Evolutionary conservation across 2,113 vertebrate genomes (phyloP).

Genomic region (Marmota monax): DNA sequence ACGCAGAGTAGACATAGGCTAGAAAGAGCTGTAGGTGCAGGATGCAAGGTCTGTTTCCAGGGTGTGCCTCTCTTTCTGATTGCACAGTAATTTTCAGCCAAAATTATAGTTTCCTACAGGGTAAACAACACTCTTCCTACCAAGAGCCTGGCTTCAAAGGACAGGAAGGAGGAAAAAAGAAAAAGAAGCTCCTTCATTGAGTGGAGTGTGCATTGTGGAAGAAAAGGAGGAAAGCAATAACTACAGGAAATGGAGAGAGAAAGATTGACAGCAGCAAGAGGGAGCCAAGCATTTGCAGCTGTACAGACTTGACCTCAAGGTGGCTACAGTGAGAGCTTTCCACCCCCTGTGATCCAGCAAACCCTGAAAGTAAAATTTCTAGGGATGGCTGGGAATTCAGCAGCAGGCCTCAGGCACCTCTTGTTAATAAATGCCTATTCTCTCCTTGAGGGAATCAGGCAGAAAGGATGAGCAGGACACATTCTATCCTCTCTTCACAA

Average conservation of each 20-base stretch:
- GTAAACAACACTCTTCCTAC: constrained; percentile 73
- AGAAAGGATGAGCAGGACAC: not conserved
- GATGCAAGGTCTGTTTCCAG: constrained; percentile 39
- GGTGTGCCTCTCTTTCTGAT: constrained; percentile 73
- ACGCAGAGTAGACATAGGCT: not conserved
- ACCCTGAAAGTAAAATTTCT: not conserved
- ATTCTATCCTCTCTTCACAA: not conserved
- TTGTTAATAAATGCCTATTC: not conserved
- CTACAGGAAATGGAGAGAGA: not conserved
- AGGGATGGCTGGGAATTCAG: not conserved
- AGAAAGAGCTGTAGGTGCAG: constrained; percentile 7
- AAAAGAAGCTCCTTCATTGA: not conserved
- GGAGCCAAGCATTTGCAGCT: not conserved
- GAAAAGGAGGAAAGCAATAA: not conserved
- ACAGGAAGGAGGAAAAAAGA: not conserved
- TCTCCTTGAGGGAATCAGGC: not conserved
- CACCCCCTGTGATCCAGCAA: not conserved
- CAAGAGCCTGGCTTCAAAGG: constrained; percentile 4
- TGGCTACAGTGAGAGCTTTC: not conserved
- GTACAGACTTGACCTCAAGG: not conserved
- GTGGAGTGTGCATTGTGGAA: not conserved
- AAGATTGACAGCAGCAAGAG: not conserved
- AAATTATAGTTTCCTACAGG: constrained; percentile 68
- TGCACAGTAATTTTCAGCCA: constrained; percentile 72
- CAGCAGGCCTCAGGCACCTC: not conserved